Percentiles rank a stretch among this genome's conserved stretches.
Conservation (phyloP, 2,888 invertebrate genomes). For the Dicyrtoma fusca region DNA sequence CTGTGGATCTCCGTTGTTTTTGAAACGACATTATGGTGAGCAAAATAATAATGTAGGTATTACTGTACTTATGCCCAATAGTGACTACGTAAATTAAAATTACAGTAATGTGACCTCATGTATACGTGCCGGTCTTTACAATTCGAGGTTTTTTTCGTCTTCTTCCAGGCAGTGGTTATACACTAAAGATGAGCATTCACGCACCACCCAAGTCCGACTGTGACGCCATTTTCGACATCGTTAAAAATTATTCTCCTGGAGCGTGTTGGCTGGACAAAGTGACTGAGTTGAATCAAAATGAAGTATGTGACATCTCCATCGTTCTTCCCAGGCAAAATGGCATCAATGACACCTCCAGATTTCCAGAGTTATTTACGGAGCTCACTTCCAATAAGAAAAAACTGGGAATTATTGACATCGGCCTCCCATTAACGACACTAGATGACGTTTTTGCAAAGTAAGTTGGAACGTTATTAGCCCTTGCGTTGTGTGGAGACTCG, state of each 20-base stretch:
- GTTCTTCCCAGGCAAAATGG: conserved; percentile 60
- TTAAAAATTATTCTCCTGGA: conserved; percentile 69
- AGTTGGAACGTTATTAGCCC: too few species aligned
- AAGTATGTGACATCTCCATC: conserved; percentile 56
- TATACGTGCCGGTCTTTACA: neutral
- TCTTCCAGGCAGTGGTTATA: conserved; percentile 68
- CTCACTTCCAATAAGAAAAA: conserved; percentile 62
- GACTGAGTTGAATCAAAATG: conserved; percentile 43
- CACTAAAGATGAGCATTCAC: conserved; percentile 59
- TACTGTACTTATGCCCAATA: too few species aligned
- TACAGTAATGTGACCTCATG: too few species aligned
- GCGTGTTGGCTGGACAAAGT: conserved; percentile 64
- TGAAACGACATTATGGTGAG: conserved; percentile 68
- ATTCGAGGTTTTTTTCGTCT: conserved; percentile 58
- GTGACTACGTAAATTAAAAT: too few species aligned
- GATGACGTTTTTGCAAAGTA: conserved; percentile 90
- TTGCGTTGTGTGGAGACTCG: too few species aligned
- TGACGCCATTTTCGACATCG: conserved; percentile 59
- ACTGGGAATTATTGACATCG: conserved; percentile 75
- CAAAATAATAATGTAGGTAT: too few species aligned
- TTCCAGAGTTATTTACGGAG: conserved; percentile 67
- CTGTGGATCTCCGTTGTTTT: conserved; percentile 79
- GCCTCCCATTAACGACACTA: conserved; percentile 83
- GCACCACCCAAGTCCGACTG: conserved; percentile 62
- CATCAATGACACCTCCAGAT: conserved; percentile 64